phyloP scores from a whole-genome alignment of 92 coral and sea anemone genomes.

The Zoanthus sansibaricus region DNA sequence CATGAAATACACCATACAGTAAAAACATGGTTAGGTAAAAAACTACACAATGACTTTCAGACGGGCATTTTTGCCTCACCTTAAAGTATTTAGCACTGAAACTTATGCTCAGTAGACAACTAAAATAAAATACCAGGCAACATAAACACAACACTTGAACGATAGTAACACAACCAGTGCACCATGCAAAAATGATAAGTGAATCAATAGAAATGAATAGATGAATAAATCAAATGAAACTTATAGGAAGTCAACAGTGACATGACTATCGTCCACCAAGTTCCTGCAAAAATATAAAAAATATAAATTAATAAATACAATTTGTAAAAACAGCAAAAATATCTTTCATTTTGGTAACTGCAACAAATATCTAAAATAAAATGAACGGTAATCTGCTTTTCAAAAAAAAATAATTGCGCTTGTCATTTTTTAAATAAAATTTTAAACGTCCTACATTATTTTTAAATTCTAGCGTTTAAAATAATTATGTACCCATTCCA shows the following conservation, averaged over 20 bases:
- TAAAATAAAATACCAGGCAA: slow-evolving; percentile 26
- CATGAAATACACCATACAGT: neutral
- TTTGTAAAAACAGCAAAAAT: too few relatives aligned
- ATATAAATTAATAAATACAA: neutral
- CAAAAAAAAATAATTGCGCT: too few relatives aligned
- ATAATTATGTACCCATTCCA: too few relatives aligned
- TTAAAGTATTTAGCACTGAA: neutral
- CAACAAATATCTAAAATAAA: too few relatives aligned
- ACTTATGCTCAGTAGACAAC: neutral
- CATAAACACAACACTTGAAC: slow-evolving; percentile 9
- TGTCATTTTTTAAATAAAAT: too few relatives aligned
- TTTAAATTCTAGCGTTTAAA: too few relatives aligned
- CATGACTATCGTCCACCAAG: slow-evolving; percentile 96
- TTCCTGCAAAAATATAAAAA: slow-evolving; percentile 73
- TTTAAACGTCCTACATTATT: too few relatives aligned
- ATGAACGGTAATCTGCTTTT: too few relatives aligned
- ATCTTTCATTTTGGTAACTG: too few relatives aligned
- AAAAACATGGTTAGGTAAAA: neutral
- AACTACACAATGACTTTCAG: neutral
- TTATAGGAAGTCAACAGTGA: slow-evolving; percentile 97
- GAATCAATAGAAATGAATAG: slow-evolving; percentile 8
- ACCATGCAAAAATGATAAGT: slow-evolving; percentile 1
- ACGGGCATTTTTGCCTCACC: neutral
- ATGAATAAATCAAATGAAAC: neutral
- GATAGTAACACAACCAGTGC: slow-evolving; percentile 21